These are phyloP conservation scores for Erynnis tages DNA, from an alignment of 2,888 invertebrate species.

Conservation along the genomic window DNA sequence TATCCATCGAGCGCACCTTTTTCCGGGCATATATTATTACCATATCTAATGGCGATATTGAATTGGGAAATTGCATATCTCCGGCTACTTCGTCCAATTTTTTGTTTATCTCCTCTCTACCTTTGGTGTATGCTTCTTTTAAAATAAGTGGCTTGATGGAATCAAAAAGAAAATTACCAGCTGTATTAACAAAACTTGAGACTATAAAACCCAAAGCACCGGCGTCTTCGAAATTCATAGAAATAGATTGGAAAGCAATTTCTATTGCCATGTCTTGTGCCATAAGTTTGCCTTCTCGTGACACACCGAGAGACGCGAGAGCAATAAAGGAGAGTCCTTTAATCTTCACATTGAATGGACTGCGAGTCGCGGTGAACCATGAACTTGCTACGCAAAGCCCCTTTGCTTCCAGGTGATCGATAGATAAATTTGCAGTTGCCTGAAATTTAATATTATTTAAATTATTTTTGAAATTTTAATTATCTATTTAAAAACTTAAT, in stretches of 20 bases:
- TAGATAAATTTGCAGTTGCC: slow-evolving; percentile 83
- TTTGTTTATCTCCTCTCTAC: slow-evolving; percentile 85
- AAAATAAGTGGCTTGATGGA: slow-evolving; percentile 89
- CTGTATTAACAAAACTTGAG: slow-evolving; percentile 86
- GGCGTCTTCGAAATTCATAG: slow-evolving; percentile 88
- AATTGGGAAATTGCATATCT: slow-evolving; percentile 85
- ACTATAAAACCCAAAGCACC: slow-evolving; percentile 83
- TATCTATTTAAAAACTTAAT: too few species aligned
- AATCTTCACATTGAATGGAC: slow-evolving; percentile 86
- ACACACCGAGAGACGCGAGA: slow-evolving; percentile 83
- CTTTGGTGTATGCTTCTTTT: slow-evolving; percentile 84
- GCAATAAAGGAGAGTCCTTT: slow-evolving; percentile 83
- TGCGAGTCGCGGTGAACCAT: slow-evolving; percentile 82
- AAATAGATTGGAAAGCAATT: slow-evolving; percentile 84
- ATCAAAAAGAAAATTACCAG: slow-evolving; percentile 88
- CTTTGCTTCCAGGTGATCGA: slow-evolving; percentile 82
- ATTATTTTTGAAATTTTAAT: too few species aligned
- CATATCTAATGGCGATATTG: slow-evolving; percentile 89
- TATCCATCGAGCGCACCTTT: slow-evolving; percentile 78
- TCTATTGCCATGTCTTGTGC: slow-evolving; percentile 88
- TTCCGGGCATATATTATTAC: slow-evolving; percentile 85
- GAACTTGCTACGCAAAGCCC: slow-evolving; percentile 86
- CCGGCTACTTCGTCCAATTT: slow-evolving; percentile 83
- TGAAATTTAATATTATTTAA: too few species aligned
- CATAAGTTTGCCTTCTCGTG: slow-evolving; percentile 84